Conservation (phyloP, 2,797 vertebrate genomes). For the Notamacropus eugenii region DNA sequence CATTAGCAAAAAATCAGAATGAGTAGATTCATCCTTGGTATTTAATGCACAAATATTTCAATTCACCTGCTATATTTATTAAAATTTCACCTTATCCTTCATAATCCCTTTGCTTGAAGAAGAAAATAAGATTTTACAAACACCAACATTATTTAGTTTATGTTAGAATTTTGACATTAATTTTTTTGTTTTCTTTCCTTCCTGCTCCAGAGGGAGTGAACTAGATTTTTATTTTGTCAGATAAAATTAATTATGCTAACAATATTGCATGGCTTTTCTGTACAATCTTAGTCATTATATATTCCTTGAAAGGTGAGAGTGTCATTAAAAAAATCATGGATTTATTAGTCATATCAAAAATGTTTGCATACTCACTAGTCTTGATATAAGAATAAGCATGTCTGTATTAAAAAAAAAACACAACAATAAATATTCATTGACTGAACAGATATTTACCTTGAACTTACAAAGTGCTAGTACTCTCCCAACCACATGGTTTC, state of each 20-base stretch:
- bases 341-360: not conserved
- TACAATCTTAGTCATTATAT: not conserved
- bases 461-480: not conserved
- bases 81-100: constrained; percentile 58
- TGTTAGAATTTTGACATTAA: not conserved
- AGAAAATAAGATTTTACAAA: not conserved
- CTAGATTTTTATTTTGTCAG: not conserved
- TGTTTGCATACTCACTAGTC: not conserved
- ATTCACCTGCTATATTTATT: constrained; percentile 60
- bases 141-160: not conserved
- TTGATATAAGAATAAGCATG: not conserved
- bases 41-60: constrained; percentile 56
- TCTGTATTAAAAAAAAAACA: not conserved
- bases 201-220: not conserved
- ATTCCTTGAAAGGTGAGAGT: not conserved
- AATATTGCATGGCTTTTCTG: not conserved
- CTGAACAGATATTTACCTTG: not conserved
- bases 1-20: constrained; percentile 69
- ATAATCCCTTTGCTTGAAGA: not conserved
- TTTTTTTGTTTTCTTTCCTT: not conserved
- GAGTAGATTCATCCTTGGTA: constrained; percentile 62
- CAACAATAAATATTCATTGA: not conserved
- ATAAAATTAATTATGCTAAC: not conserved
- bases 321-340: not conserved
- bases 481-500: not conserved